Evolutionary conservation across 1,140 invertebrate species (phyloP).

Genomic region (Solenopsis fugax): DNA sequence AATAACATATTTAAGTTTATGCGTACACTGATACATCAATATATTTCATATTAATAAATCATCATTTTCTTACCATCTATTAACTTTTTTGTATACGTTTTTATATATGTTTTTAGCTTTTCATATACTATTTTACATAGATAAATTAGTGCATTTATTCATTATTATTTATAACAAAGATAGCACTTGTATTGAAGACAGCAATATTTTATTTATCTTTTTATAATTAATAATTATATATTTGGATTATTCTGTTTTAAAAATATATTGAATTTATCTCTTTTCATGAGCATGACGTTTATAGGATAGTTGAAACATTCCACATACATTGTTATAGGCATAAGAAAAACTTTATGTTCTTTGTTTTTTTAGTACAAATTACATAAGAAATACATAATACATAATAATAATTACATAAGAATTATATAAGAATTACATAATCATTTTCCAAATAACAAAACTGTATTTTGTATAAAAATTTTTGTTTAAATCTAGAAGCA

Average conservation of each 20-base stretch:
- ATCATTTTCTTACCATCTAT: neutral
- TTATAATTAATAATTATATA: neutral
- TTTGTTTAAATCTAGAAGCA: neutral
- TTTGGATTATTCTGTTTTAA: neutral
- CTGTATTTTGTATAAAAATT: neutral
- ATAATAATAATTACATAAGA: neutral
- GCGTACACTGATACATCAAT: neutral
- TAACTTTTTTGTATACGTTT: neutral
- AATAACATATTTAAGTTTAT: slow-evolving; percentile 12
- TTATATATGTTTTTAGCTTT: neutral
- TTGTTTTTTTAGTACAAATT: neutral
- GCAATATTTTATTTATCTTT: neutral
- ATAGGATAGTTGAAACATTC: slow-evolving; percentile 22
- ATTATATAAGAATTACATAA: slow-evolving; percentile 1
- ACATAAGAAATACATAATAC: neutral
- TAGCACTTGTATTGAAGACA: neutral
- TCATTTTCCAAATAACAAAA: neutral
- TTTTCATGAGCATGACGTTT: neutral
- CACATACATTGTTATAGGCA: slow-evolving; percentile 19
- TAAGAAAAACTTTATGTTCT: neutral
- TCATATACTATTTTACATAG: neutral
- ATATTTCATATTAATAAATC: neutral
- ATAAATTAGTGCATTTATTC: neutral
- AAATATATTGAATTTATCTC: neutral
- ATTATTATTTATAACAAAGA: slow-evolving; percentile 10